Evolutionary conservation across 1,140 invertebrate genomes (phyloP).

Genomic region (Pomacea maculata): DNA sequence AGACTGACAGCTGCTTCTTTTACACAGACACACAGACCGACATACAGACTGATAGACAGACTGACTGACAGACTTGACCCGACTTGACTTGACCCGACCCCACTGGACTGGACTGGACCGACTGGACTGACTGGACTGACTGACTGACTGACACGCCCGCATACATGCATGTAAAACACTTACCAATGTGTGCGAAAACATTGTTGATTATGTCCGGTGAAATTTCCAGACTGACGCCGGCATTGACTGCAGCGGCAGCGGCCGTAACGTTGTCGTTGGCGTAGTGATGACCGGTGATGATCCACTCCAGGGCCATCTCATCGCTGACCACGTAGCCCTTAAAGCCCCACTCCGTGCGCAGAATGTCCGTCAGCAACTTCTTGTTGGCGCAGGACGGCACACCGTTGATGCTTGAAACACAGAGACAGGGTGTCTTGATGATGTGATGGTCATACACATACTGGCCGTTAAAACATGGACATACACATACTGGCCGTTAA

Average conservation of each 20-base stretch:
- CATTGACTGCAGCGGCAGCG: constrained; percentile 51
- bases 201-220: constrained; percentile 26
- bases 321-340: constrained; percentile 62
- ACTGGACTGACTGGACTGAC: no score
- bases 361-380: constrained; percentile 52
- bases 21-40: no score
- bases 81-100: no score
- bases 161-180: neutral
- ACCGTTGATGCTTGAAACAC: constrained; percentile 54
- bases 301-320: constrained; percentile 53
- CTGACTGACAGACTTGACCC: no score
- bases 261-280: constrained; percentile 41
- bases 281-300: constrained; percentile 53
- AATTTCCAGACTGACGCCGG: constrained; percentile 58
- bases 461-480: no score
- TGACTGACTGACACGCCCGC: no score
- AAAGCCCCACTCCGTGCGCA: constrained; percentile 59
- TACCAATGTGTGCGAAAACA: constrained; percentile 40
- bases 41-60: no score
- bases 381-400: constrained; percentile 60
- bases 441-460: no score
- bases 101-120: no score
- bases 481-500: no score
- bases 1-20: no score
- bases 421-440: no score